phyloP scores from a whole-genome alignment of 1,140 invertebrate genomes.

The Neodiprion pinetum region DNA sequence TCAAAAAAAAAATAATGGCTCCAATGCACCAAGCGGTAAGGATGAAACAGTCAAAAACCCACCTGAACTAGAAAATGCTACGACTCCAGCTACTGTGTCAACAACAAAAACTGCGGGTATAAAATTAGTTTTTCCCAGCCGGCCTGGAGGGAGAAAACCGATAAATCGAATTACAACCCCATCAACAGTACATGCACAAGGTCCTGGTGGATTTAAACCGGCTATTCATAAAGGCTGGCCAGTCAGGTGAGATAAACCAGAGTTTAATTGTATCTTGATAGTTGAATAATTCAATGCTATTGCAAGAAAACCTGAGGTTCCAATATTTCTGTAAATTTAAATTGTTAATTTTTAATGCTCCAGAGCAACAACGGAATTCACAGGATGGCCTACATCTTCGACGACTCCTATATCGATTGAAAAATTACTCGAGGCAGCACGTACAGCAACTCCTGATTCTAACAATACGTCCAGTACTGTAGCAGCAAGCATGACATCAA shows the following conservation, averaged over 20 bases:
- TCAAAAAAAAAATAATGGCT: conserved; percentile 41
- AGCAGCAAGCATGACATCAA: conserved; percentile 63
- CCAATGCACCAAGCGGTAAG: conserved; percentile 27
- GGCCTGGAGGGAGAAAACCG: conserved; percentile 74
- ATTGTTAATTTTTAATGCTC: conserved; percentile 28
- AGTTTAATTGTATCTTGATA: conserved; percentile 25
- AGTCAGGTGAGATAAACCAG: conserved; percentile 65
- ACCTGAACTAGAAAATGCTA: not conserved
- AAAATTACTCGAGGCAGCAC: conserved; percentile 77
- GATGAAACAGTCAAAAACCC: not conserved
- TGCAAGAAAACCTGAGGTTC: conserved; percentile 10
- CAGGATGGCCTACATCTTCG: conserved; percentile 85
- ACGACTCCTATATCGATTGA: conserved; percentile 86
- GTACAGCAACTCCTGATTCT: conserved; percentile 66
- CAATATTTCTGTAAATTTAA: conserved; percentile 3
- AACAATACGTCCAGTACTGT: conserved; percentile 46
- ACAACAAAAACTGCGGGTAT: conserved; percentile 60
- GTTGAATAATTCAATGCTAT: conserved; percentile 31
- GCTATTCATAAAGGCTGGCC: conserved; percentile 84
- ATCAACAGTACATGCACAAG: conserved; percentile 49
- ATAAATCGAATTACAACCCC: conserved; percentile 68
- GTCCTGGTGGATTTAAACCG: conserved; percentile 62
- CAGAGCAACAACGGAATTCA: conserved; percentile 86
- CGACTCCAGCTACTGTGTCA: not conserved
- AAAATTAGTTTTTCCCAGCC: conserved; percentile 81